Evolutionary conservation across 2,797 vertebrate species (phyloP).

Genomic region (Melanogrammus aeglefinus): DNA sequence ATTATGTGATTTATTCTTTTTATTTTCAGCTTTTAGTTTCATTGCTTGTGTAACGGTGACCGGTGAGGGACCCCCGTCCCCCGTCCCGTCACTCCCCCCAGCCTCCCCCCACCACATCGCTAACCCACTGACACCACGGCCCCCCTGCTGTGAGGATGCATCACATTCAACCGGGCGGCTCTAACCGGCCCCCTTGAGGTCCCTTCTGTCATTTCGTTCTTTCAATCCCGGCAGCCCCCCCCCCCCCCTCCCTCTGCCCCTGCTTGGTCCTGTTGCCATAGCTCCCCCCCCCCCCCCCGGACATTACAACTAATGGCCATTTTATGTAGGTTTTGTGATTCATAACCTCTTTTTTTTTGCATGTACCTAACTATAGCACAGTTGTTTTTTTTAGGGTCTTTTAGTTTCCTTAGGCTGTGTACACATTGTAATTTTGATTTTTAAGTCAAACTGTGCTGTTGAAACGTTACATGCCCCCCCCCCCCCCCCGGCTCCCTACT

Average conservation of each 20-base stretch:
- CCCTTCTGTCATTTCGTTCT: constrained; percentile 68
- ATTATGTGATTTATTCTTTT: constrained; percentile 65
- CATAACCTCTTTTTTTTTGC: constrained; percentile 81
- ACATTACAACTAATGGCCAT: constrained; percentile 80
- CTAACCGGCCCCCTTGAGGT: constrained; percentile 80
- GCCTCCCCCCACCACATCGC: constrained; percentile 59
- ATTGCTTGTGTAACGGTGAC: constrained; percentile 90
- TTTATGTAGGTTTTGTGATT: constrained; percentile 86
- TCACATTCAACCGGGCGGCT: constrained; percentile 64
- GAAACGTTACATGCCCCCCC: constrained; percentile 84
- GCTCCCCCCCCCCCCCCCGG: constrained; percentile 68
- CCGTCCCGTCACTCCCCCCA: constrained; percentile 65
- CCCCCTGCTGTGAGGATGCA: constrained; percentile 85
- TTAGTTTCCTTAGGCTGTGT: constrained; percentile 91
- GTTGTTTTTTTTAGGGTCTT: constrained; percentile 90
- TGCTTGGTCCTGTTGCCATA: constrained; percentile 88
- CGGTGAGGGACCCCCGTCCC: constrained; percentile 71
- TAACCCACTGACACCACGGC: constrained; percentile 85
- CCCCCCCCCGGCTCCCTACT: constrained; percentile 55
- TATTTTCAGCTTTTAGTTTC: constrained; percentile 86
- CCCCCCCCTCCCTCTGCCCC: too few relatives aligned
- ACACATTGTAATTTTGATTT: constrained; percentile 88
- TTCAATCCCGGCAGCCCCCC: constrained; percentile 68
- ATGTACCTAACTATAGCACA: constrained; percentile 94
- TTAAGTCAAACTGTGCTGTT: constrained; percentile 93